These are phyloP conservation scores for Lepilemur septentrionalis DNA, from an alignment of 2,797 vertebrate genomes.

Conservation along the genomic window DNA sequence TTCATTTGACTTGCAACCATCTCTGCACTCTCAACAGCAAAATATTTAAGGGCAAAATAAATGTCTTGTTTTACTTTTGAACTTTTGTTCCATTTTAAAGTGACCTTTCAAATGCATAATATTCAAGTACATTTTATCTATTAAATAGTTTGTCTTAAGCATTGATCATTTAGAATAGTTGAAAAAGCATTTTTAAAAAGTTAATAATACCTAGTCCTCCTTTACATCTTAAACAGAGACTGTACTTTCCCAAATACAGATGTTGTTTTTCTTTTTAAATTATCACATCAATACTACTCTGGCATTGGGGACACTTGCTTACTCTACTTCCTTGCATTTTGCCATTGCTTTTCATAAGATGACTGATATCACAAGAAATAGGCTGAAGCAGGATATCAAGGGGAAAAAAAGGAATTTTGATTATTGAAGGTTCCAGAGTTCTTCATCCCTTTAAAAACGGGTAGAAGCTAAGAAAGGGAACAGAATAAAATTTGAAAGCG, in stretches of 20 bases:
- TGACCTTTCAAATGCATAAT: slow-evolving; percentile 30
- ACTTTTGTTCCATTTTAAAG: slow-evolving; percentile 67
- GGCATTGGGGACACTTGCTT: neutral
- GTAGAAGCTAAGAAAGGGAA: neutral
- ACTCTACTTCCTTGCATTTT: neutral
- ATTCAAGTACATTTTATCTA: neutral
- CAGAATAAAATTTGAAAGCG: neutral
- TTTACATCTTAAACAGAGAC: neutral
- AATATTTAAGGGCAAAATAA: slow-evolving; percentile 77
- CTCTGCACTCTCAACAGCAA: slow-evolving; percentile 64
- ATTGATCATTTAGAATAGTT: slow-evolving; percentile 1
- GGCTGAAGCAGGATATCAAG: neutral
- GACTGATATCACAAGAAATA: neutral
- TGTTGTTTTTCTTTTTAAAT: neutral
- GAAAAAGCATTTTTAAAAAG: neutral
- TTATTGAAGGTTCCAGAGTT: neutral
- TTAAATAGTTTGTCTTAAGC: slow-evolving; percentile 9
- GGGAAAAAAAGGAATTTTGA: slow-evolving; percentile 12
- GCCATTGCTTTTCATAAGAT: neutral
- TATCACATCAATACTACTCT: neutral
- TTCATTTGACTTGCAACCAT: slow-evolving; percentile 76
- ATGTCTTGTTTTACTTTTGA: slow-evolving; percentile 48
- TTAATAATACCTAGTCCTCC: neutral
- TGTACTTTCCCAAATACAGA: neutral
- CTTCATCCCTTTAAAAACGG: neutral